Percentiles rank a stretch among this genome's conserved stretches.
Conservation (phyloP, 64 coral and sea anemone genomes). For the Actinia tenebrosa region DNA sequence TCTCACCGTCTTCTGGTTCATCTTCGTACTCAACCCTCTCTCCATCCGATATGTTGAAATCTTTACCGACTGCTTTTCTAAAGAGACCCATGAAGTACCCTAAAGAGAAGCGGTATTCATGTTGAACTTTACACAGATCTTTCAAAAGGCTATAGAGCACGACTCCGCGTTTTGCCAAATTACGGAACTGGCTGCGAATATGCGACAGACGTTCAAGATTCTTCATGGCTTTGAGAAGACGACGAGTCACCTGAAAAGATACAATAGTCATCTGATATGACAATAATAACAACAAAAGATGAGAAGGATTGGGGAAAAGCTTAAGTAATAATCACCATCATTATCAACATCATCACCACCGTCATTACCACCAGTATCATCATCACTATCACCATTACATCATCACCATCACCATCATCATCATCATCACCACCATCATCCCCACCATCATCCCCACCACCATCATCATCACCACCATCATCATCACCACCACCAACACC, state of each 20-base stretch:
- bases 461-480: no score
- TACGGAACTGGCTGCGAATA: conserved; percentile 59
- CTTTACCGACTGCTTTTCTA: conserved; percentile 58
- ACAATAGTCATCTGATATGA: not conserved
- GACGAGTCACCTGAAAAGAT: conserved; percentile 57
- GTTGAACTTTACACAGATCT: conserved; percentile 71
- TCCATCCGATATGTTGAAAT: conserved; percentile 10
- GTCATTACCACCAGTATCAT: no score
- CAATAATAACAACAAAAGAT: not conserved
- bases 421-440: no score
- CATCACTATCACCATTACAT: no score
- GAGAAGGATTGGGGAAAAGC: no score
- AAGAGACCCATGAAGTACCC: conserved; percentile 80
- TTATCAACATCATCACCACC: no score
- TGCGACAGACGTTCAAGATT: conserved; percentile 72
- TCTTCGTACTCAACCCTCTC: conserved; percentile 65
- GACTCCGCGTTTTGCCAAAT: conserved; percentile 68
- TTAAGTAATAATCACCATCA: no score
- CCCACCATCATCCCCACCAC: no score
- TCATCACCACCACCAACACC: no score
- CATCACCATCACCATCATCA: no score
- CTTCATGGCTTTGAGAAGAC: conserved; percentile 60
- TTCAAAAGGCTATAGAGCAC: conserved; percentile 66
- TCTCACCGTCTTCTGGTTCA: conserved; percentile 12
- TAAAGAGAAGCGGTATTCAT: conserved; percentile 87